Evolutionary conservation across 2,888 invertebrate genomes (phyloP), one percentile per base, ranked within the genome.

Genomic region (Mechanitis messenoides): DNA sequence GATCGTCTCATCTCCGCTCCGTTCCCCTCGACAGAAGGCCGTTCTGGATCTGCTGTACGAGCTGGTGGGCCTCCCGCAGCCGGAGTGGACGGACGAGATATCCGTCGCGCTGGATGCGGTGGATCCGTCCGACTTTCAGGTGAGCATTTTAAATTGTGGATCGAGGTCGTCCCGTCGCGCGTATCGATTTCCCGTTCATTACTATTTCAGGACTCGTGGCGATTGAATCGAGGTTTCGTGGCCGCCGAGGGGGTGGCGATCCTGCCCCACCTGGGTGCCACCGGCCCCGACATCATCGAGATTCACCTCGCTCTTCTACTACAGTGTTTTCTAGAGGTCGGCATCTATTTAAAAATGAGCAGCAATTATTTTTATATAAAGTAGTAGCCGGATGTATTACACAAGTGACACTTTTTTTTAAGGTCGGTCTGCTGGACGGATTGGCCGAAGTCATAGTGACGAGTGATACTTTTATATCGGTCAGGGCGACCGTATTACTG

Each of bases 11-110:
- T 20, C 20, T 20, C 20, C 20, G 20, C 20, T 20, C 20, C 20
- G 20, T 9, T 42, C 1, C 11, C 70, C 31, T 53, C 83, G 83
- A 46, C 80, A 97, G 96, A 95, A 96, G 92, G 96, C 97, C 58
- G 94, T 98, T 75, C 87, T 98, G 81, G 98, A 98, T 85, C 91
- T 98, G 67, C 89, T 98, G 53, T 98, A 96, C 80, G 98, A 98
- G 81, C 86, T 98, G 62, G 92, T 98, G 71, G 95, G 96, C 63
- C 87, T 98, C 69, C 95, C 95, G 53, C 93, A 96, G 79, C 97
- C 97, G 0, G 94, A 94, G 74, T 98, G 97, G 97, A 97, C 97
- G 1, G 97, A 97, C 74, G 97, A 98, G 82, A 95, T 97, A 72
- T 94, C 94, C 54, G 94, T 96, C 47, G 98, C 98, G 1, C 85